Base-by-base conservation (phyloP, 2,888 invertebrate genomes). In the Acanthococcus lagerstroemiae region DNA sequence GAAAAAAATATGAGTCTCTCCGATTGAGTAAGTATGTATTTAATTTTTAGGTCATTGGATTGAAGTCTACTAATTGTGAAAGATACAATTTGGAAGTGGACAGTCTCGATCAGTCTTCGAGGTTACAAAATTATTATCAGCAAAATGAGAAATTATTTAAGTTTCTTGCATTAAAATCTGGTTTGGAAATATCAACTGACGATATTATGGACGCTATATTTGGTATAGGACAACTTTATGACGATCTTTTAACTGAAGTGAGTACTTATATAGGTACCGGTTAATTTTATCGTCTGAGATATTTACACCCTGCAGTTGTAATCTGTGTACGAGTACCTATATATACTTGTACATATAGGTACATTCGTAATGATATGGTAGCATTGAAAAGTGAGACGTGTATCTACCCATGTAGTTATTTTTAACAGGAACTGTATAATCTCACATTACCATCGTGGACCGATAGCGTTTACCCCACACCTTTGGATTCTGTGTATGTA, bases 71-170 rank as follows among this genome's bases (percentile, higher is more conserved):
- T 22, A 46, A 22, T 17, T 58, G 58, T 26, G 46, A 58, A 7
- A 44, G 46, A 21, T 58, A 58, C 58, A 46, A 58, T 0, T 5
- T 58, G 46, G 58, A 58, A n/a, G 26, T 19, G 45, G 25, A 24
- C 26, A 25, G 26, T 22, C 24, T 46, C 26, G 46, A 46, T 37
- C 17, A 22, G 9, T 58, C 58, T 4, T 26, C 44, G 5, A 45
- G 46, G 26, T 26, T 44, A 17, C 37, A 37, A 25, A 45, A 44
- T 58, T 58, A 58, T 25, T 58, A 46, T 26, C 12, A 26, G 25
- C 45, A 58, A 26, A 44, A 58, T 17, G 17, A 25, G 26, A 25
- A 26, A 15, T 4, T 46, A 2, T 46, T 58, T 12, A 26, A 26
- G 4, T 46, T 45, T 12, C 17, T 58, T 7, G 25, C 46, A 6